Evolutionary conservation across 2,797 vertebrate genomes (phyloP).

Genomic region (Leuciscus waleckii): DNA sequence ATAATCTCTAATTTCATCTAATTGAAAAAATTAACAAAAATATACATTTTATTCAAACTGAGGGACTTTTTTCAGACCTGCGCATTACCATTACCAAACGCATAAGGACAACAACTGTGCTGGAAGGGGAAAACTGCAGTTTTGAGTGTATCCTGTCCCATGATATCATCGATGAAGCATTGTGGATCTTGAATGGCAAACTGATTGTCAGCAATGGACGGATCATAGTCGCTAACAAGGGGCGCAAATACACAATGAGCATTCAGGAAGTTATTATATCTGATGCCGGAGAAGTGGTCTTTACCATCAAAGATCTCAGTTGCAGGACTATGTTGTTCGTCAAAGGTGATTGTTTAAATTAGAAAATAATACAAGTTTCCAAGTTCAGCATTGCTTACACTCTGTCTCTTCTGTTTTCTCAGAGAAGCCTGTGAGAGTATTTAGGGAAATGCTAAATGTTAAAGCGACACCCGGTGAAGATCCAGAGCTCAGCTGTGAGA

Average conservation of each 20-base stretch:
- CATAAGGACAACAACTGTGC: constrained; percentile 83
- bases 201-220: constrained; percentile 75
- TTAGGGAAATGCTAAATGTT: constrained; percentile 83
- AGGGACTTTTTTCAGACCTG: constrained; percentile 77
- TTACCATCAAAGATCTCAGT: constrained; percentile 84
- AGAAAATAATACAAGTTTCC: background rate
- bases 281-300: constrained; percentile 88
- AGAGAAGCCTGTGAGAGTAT: constrained; percentile 88
- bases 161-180: constrained; percentile 77
- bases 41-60: constrained; percentile 72
- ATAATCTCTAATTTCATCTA: background rate
- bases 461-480: constrained; percentile 82
- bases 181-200: constrained; percentile 85
- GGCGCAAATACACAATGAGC: constrained; percentile 80
- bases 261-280: constrained; percentile 75
- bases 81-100: constrained; percentile 89
- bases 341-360: constrained; percentile 79
- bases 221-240: constrained; percentile 75
- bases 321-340: constrained; percentile 90
- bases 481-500: constrained; percentile 87
- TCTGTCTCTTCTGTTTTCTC: constrained; percentile 5
- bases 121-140: constrained; percentile 87
- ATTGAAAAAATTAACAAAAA: background rate
- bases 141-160: constrained; percentile 93
- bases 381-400: background rate